phyloP scores from a whole-genome alignment of 23 tunicate species.

The Botrylloides violaceus region DNA sequence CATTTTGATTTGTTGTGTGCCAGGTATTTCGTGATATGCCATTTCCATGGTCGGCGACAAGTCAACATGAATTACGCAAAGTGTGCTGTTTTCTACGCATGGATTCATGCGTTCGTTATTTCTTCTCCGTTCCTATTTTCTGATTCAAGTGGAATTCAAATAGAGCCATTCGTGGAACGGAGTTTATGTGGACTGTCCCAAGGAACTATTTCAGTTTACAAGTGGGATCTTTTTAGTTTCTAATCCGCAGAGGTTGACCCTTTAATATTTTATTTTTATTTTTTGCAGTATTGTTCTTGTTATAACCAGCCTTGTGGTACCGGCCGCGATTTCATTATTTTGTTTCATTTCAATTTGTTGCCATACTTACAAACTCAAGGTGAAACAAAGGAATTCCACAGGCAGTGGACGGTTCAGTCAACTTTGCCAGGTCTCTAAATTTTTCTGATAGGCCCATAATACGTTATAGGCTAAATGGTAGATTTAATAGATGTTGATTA shows the following conservation, averaged over 20 bases:
- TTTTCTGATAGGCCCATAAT: too few species aligned
- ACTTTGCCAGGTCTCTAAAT: neutral
- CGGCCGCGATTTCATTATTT: neutral
- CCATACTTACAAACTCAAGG: neutral
- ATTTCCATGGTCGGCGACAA: slow-evolving; percentile 25
- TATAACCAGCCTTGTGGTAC: neutral
- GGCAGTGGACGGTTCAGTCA: neutral
- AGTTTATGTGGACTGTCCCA: slow-evolving; percentile 65
- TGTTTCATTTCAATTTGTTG: neutral
- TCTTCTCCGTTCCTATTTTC: slow-evolving; percentile 70
- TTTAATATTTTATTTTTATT: too few species aligned
- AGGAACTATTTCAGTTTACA: slow-evolving; percentile 39
- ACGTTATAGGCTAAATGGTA: too few species aligned
- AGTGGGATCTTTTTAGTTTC: slow-evolving; percentile 25
- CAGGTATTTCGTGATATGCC: slow-evolving; percentile 54
- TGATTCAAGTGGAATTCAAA: slow-evolving; percentile 41
- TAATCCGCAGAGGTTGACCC: too few species aligned
- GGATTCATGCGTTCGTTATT: slow-evolving; percentile 79
- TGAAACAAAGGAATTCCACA: neutral
- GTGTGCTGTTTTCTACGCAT: slow-evolving; percentile 73
- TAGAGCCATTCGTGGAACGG: slow-evolving; percentile 60
- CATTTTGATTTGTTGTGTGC: neutral
- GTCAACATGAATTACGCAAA: slow-evolving; percentile 63
- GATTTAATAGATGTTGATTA: too few species aligned
- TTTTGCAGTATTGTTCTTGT: neutral